Conservation (phyloP, 2,797 vertebrate genomes). For the Buphagus erythrorhynchus region DNA sequence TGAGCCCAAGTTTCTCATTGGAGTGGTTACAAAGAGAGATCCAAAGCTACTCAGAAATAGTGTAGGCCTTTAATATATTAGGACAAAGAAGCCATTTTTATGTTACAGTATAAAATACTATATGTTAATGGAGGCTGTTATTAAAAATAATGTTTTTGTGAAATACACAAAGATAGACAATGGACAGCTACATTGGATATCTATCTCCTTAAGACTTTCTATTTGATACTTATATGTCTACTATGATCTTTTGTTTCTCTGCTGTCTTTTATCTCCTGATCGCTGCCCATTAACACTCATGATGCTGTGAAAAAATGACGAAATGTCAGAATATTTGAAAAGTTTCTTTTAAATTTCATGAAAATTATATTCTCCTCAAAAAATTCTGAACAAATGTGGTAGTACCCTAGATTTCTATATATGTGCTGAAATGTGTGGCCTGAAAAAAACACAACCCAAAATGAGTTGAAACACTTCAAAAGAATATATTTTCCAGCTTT, state of each 20-base stretch:
- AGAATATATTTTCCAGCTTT: neutral
- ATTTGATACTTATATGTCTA: neutral
- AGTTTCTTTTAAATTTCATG: neutral
- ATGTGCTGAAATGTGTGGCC: neutral
- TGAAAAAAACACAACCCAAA: neutral
- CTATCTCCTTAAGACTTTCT: neutral
- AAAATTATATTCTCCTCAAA: neutral
- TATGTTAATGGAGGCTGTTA: neutral
- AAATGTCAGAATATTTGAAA: neutral
- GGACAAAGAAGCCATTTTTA: neutral
- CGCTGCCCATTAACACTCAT: accelerated
- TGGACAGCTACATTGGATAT: neutral
- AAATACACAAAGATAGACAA: neutral
- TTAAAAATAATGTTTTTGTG: neutral
- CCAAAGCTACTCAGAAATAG: neutral
- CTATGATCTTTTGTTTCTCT: neutral
- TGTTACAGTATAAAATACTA: neutral
- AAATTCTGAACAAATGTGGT: neutral
- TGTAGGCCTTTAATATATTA: neutral
- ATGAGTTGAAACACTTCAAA: neutral
- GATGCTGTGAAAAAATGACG: neutral
- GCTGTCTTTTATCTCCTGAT: neutral
- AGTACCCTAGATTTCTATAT: neutral
- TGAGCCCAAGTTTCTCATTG: neutral
- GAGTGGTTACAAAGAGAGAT: neutral